phyloP scores from a whole-genome alignment of 2,113 vertebrate genomes.

The Atherinomorus stipes region DNA sequence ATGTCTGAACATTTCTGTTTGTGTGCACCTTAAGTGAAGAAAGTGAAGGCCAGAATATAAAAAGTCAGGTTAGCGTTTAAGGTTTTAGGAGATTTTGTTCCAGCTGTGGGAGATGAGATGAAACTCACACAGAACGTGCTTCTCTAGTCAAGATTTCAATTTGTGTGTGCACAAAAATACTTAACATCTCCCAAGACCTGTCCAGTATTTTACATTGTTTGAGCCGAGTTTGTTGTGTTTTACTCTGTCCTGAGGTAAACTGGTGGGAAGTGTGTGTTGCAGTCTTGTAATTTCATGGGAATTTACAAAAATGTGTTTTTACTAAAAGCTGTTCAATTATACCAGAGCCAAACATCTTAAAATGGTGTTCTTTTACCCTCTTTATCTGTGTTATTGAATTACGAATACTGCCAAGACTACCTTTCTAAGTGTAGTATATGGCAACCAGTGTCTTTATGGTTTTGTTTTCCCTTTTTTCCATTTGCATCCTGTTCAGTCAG shows the following conservation, averaged over 20 bases:
- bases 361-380: conserved; percentile 2
- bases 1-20: conserved; percentile 13
- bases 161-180: not conserved
- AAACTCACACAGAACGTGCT: conserved; percentile 7
- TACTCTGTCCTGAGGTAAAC: not conserved
- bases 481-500: conserved; percentile 47
- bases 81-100: conserved; percentile 23
- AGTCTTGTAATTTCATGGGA: conserved; percentile 15
- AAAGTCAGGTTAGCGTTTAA: not conserved
- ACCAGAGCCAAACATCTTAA: not conserved
- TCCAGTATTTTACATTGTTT: not conserved
- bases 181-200: not conserved
- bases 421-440: conserved; percentile 17
- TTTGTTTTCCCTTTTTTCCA: conserved; percentile 45
- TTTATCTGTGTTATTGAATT: conserved; percentile 26
- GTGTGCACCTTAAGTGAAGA: not conserved
- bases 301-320: conserved; percentile 15
- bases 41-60: conserved; percentile 10
- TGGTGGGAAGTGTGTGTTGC: not conserved
- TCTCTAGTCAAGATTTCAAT: conserved; percentile 3
- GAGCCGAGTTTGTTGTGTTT: not conserved
- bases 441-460: conserved; percentile 42
- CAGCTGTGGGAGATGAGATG: conserved; percentile 22
- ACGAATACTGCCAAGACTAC: conserved; percentile 21
- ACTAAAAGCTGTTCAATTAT: conserved; percentile 18